Conservation (phyloP, 2,797 vertebrate genomes). For the Gymnothorax reevesii region DNA sequence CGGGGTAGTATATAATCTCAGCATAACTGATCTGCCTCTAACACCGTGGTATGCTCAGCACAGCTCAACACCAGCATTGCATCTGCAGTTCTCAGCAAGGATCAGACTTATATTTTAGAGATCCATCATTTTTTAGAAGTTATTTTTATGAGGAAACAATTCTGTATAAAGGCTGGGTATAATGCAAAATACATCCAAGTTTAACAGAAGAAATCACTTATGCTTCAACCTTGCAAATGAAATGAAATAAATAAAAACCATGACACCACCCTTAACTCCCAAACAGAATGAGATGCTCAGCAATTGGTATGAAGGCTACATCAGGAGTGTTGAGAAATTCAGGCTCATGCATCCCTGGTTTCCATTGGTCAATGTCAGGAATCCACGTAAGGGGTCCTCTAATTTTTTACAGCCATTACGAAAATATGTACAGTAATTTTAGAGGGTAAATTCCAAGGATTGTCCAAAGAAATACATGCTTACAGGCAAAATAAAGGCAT, state of each 20-base stretch:
- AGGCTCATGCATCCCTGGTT: background rate
- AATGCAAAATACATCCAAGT: background rate
- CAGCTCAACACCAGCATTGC: background rate
- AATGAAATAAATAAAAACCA: background rate
- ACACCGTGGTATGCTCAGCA: background rate
- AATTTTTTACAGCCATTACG: background rate
- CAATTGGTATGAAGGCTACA: background rate
- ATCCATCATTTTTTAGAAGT: background rate
- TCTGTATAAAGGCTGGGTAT: background rate
- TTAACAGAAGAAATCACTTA: constrained; percentile 10
- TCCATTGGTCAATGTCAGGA: background rate
- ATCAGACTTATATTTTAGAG: background rate
- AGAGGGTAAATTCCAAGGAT: background rate
- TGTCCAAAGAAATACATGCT: background rate
- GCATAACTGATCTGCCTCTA: background rate
- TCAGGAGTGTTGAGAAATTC: constrained; percentile 1
- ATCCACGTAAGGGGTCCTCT: background rate
- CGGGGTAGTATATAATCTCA: background rate
- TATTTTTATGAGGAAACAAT: background rate
- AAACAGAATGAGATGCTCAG: background rate
- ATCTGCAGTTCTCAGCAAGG: background rate
- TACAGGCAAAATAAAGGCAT: background rate
- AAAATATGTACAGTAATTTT: background rate
- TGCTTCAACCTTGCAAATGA: background rate
- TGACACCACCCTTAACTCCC: background rate